Base-by-base conservation (phyloP, 2,888 invertebrate genomes). In the Agrotis clavis region DNA sequence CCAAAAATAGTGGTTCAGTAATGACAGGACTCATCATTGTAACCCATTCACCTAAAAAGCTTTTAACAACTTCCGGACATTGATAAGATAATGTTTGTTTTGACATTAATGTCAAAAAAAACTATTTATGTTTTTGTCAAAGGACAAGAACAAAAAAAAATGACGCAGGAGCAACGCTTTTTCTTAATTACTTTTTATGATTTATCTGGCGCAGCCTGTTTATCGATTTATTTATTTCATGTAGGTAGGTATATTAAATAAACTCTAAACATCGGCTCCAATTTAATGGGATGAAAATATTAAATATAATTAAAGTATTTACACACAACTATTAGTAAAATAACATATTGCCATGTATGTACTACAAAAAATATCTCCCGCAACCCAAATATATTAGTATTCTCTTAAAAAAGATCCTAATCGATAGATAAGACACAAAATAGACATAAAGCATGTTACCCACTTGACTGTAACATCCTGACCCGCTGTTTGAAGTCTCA, bases 401-500 rank as follows among this genome's bases (percentile, higher is more conserved):
- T 53, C n/a, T 41, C 47, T 50, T 11, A 54, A 61, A 60, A n/a
- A 35, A 47, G 57, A 70, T 74, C 41, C 2, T 25, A 3, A 51
- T 35, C 21, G 19, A 48, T 21, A 21, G 64, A 71, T 71, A 47
- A 30, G 6, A 0, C 14, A 71, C 45, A 71, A 71, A 78, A 69
- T 76, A 68, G 77, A 76, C 63, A 54, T 62, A 63, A 71, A 60
- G 4, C n/a, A 11, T 53, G 14, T 13, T 47, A 19, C 62, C 4
- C 71, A 47, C 47, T 41, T 41, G 41, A 41, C 41, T 66, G 45
- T 64, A 73, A 78, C 47, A 76, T 59, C 45, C 62, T 79, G 74
- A 82, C 85, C 85, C 65, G 59, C 53, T 35, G 21, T 16, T 47
- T 50, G 63, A 53, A 71, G 66, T 45, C 25, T 72, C n/a, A 4